Evolutionary conservation across 2,113 vertebrate genomes (phyloP), one percentile per base, ranked within the genome.

Genomic region (Cyprinodon brontotheroides): DNA sequence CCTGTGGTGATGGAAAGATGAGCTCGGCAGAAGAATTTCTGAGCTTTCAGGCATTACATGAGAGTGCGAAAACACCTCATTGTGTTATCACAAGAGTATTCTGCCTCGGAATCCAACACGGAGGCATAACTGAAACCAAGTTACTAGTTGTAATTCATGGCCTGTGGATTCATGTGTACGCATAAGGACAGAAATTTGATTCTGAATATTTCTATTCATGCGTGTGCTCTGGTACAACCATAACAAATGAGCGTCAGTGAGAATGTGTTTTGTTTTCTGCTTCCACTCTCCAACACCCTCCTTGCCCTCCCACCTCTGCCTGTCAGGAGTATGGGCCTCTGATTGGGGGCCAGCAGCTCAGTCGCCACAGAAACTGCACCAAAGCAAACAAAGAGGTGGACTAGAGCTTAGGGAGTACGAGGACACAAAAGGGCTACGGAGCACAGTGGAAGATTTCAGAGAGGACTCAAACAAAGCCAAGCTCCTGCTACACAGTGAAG

Each of bases 301-400:
- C 74, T 36, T 61, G 36, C 50, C 74, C 74, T 72, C 72, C 79
- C 63, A 59, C 73, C 79, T 63, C 57, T 66, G 79, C 78, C 87
- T 89, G 82, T 89, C 89, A 93, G 86, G 84, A 81, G 79, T 86
- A 74, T 89, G 91, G 90, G 92, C 91, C 90, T 86, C 88, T 89
- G 90, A 92, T 87, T 87, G 88, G 92, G 90, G 92, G 89, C 90
- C 87, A 84, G 75, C 86, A 72, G 89, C 87, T 89, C 87, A 86
- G 93, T 94, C 75, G 68, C 90, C 93, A 94, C 85, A 87, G 93
- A 91, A 94, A 94, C 94, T 81, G 90, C 89, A 89, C 91, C 91
- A 94, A 93, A 93, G 93, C 93, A 93, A 94, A 94, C 94, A 94
- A 93, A 93, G 89, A 87, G 90, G 89, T 86, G 89, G 92, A 93